Base-by-base conservation (phyloP, 2,113 vertebrate genomes). In the Colossoma macropomum region DNA sequence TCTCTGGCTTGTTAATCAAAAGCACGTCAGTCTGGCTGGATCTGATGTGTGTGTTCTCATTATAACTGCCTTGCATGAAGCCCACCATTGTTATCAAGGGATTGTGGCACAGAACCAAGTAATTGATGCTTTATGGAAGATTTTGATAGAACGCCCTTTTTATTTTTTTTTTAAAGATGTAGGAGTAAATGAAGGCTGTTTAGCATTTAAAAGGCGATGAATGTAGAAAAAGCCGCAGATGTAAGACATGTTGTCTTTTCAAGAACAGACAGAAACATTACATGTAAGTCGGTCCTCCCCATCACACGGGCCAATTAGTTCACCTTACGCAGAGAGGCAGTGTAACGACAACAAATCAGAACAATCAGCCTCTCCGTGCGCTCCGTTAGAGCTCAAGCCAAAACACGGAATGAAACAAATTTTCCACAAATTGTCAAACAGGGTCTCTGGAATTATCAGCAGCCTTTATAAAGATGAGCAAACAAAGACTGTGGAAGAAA, bases 171-270 rank as follows among this genome's bases (percentile, higher is more conserved):
- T 16, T 28, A 32, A 72, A 4, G 30, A 48, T 34, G 30, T 63
- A 25, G 28, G 45, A 45, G 66, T n/a, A 75, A 76, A 59, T 75
- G 73, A 68, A 41, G 30, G 23, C 68, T 74, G 52, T 84, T 84
- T 75, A 80, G 62, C 70, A 81, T 87, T 87, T 84, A 52, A 62
- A 82, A 87, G 28, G 13, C 66, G 52, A 62, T 81, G 27, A 62
- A 74, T 82, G 75, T 45, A 41, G 59, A 81, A 59, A 45, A 69
- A 16, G 34, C 50, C 9, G 8, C 21, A 59, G 70, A 70, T 78
- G 62, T 50, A n/a, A 0, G 15, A 25, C 56, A 54, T 30, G 59
- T 75, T 65, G 21, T 80, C 30, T 41, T 71, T 63, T 2, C 21
- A 21, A 45, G 59, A 81, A 32, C 10, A 13, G 27, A 72, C 45